These are phyloP conservation scores for Neuroscelio doddi DNA, from an alignment of 2,888 invertebrate genomes.

Conservation along the genomic window DNA sequence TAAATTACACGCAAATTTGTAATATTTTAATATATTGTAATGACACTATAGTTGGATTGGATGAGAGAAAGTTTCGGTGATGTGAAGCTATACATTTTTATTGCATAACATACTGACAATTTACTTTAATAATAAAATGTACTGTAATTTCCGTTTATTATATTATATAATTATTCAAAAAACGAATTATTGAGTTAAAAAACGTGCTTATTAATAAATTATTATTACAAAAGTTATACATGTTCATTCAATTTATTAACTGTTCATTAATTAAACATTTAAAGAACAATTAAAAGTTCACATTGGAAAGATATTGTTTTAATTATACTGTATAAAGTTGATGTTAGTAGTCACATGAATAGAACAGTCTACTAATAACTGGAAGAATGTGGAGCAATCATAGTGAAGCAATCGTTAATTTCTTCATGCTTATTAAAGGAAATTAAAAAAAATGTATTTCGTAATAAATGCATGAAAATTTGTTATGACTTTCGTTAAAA, in stretches of 20 bases:
- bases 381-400: conserved; percentile 6
- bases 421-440: conserved; percentile 3
- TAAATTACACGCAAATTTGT: too few species aligned
- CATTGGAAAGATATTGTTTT: too few species aligned
- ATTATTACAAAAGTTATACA: too few species aligned
- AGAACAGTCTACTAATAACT: neutral
- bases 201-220: too few species aligned
- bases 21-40: neutral
- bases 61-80: conserved; percentile 35
- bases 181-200: too few species aligned
- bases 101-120: conserved; percentile 27
- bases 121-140: conserved; percentile 31
- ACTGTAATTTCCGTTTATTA: neutral
- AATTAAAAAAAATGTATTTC: conserved; percentile 4
- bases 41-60: conserved; percentile 3
- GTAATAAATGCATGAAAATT: neutral
- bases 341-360: neutral
- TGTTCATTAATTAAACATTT: too few species aligned
- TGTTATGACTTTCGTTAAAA: too few species aligned
- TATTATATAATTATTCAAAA: neutral
- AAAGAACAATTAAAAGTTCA: too few species aligned
- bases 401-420: conserved; percentile 5
- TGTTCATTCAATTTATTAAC: too few species aligned
- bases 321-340: too few species aligned
- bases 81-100: conserved; percentile 31